These are phyloP conservation scores for Lumbricus terrestris DNA, from an alignment of 2,888 invertebrate species.

Conservation along the genomic window DNA sequence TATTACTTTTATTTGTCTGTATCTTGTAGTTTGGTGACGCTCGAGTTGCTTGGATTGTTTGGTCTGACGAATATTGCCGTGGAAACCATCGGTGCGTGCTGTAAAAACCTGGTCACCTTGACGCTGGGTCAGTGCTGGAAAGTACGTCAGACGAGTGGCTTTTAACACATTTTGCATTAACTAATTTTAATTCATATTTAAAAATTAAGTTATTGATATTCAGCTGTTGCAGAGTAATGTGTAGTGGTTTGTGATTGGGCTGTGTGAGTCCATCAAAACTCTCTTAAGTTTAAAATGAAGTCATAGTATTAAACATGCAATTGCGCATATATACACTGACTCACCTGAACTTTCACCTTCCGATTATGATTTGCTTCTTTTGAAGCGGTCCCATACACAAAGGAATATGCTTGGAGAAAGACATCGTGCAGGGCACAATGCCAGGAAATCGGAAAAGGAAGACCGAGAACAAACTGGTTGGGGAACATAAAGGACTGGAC, in stretches of 20 bases:
- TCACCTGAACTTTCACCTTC: too few species aligned
- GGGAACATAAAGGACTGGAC: too few species aligned
- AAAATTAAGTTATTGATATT: neutral
- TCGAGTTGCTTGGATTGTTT: conserved; percentile 58
- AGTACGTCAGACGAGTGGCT: conserved; percentile 37
- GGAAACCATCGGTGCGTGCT: conserved; percentile 45
- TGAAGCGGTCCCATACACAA: too few species aligned
- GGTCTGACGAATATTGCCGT: conserved; percentile 49
- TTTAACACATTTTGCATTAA: neutral
- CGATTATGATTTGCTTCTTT: too few species aligned
- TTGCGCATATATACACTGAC: too few species aligned
- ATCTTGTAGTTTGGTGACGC: conserved; percentile 45
- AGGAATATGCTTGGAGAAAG: too few species aligned
- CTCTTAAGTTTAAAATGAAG: too few species aligned
- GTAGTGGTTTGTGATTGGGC: neutral
- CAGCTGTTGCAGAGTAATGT: neutral
- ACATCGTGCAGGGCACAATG: too few species aligned
- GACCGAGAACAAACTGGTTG: too few species aligned
- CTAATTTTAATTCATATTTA: neutral
- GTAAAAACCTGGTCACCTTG: conserved; percentile 47
- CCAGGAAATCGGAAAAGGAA: too few species aligned
- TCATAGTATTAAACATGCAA: too few species aligned
- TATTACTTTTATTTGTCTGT: neutral
- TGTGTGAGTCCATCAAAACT: neutral
- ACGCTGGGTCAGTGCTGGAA: conserved; percentile 56